phyloP scores from a whole-genome alignment of 2,113 vertebrate species.

The Aplodontia rufa region DNA sequence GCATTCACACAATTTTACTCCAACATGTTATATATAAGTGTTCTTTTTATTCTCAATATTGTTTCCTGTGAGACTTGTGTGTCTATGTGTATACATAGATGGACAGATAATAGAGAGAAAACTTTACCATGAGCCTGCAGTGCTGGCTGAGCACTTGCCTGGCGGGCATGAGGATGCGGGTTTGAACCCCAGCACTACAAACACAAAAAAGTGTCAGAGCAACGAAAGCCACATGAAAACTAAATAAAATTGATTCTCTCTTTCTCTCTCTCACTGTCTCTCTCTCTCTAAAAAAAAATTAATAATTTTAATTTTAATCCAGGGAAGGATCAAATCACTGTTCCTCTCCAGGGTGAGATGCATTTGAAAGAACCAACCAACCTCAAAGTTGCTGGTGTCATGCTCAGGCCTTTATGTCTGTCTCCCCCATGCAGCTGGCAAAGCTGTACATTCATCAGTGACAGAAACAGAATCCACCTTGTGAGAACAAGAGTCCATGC shows the following conservation, averaged over 20 bases:
- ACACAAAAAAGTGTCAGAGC: no score
- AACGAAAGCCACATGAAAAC: no score
- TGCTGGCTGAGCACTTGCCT: no score
- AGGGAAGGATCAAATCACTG: neutral
- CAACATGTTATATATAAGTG: neutral
- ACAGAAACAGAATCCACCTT: neutral
- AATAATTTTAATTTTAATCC: no score
- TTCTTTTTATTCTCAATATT: neutral
- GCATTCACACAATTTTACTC: neutral
- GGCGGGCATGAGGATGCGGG: no score
- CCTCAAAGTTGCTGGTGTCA: neutral
- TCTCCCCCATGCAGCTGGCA: neutral
- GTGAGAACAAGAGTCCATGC: neutral
- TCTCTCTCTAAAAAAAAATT: no score
- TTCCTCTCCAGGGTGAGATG: neutral
- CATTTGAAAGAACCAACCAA: neutral
- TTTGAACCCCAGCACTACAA: no score
- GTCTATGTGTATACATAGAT: no score
- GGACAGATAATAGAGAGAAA: neutral
- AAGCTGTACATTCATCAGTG: neutral
- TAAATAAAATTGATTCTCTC: no score
- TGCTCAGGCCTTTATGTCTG: neutral
- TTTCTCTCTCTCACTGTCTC: no score
- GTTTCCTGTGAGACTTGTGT: no score
- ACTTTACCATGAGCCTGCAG: neutral